Base-by-base conservation (phyloP, 2,888 invertebrate genomes). In the Apodemia duryi region DNA sequence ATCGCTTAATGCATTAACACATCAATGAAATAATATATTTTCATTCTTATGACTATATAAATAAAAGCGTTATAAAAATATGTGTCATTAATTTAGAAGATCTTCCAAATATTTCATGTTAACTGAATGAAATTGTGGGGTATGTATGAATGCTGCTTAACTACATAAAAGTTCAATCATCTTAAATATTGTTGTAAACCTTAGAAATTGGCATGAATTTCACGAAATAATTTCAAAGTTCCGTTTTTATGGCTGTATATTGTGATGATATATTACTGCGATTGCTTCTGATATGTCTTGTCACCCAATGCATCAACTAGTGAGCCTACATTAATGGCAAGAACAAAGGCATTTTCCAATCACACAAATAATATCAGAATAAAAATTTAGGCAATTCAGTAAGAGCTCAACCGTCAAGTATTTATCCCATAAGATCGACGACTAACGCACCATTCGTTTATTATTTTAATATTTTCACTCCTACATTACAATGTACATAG, bases 401-500 rank as follows among this genome's bases (percentile, higher is more conserved):
- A 82, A 77, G 77, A 83, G 79, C 81, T 78, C 79, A 81, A 85
- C 82, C 78, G 78, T 81, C 81, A 83, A 82, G 79, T 81, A 73
- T 79, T 79, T 60, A 51, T 64, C 81, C 84, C 84, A 85, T 87
- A 87, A 89, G 86, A 89, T 83, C 83, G 85, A 85, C 87, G 84
- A 86, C 78, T 83, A 70, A 78, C 88, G 91, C 91, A 91, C 91
- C 91, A 90, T 90, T 88, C 84, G 89, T 88, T 88, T 77, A 80
- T 80, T 81, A 70, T 70, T 72, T 75, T 75, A 77, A 79, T 80
- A 77, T 71, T 71, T 69, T 84, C 85, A 84, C 83, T 82, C 84
- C 88, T 89, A 91, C 84, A 76, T 86, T 89, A 89, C 85, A 91
- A 91, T 84, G 82, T 90, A 91, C 88, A 91, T 89, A 91, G 90